Conservation (phyloP, 2,113 vertebrate genomes). For the Tyto alba region DNA sequence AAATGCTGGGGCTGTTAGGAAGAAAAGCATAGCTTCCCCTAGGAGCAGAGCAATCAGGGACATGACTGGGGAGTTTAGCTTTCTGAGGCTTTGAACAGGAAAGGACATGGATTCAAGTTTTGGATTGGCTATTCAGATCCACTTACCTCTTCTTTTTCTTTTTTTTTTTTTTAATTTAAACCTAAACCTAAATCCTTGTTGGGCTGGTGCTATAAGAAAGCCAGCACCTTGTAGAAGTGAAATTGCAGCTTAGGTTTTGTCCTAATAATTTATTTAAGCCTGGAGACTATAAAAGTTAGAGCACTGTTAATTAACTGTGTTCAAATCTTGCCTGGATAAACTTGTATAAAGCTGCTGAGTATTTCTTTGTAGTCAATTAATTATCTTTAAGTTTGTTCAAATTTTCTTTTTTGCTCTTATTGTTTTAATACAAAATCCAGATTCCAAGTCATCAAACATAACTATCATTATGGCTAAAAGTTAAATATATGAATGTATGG, state of each 20-base stretch:
- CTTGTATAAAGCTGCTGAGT: neutral
- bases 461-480: neutral
- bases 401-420: neutral
- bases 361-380: neutral
- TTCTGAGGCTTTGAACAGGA: neutral
- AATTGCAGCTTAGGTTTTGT: neutral
- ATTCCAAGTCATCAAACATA: neutral
- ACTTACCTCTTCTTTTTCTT: neutral
- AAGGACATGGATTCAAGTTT: neutral
- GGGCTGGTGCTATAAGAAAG: neutral
- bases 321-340: neutral
- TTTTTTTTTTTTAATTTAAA: neutral
- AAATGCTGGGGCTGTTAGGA: neutral
- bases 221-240: neutral
- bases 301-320: neutral
- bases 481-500: neutral
- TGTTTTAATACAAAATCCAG: neutral
- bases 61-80: neutral
- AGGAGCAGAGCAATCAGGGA: neutral
- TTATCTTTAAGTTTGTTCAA: neutral
- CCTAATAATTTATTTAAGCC: neutral
- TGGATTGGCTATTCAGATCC: neutral
- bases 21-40: neutral
- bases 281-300: neutral
- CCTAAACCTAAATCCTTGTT: neutral